phyloP scores from a whole-genome alignment of 2,888 invertebrate genomes.

The Perithous albicinctus region DNA sequence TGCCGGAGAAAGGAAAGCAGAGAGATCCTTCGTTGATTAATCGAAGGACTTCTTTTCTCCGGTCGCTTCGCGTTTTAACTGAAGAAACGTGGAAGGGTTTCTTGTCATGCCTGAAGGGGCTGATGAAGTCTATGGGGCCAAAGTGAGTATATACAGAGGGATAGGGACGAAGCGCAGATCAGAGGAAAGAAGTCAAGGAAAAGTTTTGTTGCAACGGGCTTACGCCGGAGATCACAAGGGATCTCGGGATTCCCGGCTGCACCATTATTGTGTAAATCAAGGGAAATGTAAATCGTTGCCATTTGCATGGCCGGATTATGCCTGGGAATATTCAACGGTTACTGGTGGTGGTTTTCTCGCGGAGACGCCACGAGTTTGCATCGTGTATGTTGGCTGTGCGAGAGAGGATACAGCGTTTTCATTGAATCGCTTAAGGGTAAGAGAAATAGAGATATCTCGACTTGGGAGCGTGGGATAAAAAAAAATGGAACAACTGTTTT shows the following conservation, averaged over 20 bases:
- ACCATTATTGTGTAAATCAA: constrained; percentile 78
- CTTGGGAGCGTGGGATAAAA: constrained; percentile 23
- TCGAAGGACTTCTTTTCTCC: constrained; percentile 42
- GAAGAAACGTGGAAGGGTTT: constrained; percentile 27
- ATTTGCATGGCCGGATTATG: constrained; percentile 77
- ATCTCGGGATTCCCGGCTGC: constrained; percentile 47
- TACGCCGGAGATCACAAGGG: constrained; percentile 67
- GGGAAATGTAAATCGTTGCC: constrained; percentile 76
- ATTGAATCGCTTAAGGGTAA: constrained; percentile 23
- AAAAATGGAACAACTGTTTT: constrained; percentile 51
- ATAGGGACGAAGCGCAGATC: constrained; percentile 23
- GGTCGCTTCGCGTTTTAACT: background rate
- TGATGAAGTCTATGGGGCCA: constrained; percentile 35
- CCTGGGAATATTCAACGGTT: constrained; percentile 73
- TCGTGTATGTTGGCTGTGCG: constrained; percentile 4
- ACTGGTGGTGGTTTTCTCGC: constrained; percentile 10
- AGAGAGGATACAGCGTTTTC: background rate
- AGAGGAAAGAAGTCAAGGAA: constrained; percentile 42
- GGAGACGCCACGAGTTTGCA: constrained; percentile 30
- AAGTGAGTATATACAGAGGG: constrained; percentile 35
- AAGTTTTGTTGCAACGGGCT: constrained; percentile 65
- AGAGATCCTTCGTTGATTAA: constrained; percentile 53
- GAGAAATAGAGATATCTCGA: constrained; percentile 21
- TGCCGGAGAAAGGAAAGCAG: constrained; percentile 16
- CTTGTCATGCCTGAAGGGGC: background rate